A percentile compares a stretch with the other conserved stretches of the same genome.
phyloP scores from a whole-genome alignment of 2,888 invertebrate species.

The Perizoma flavofasciatum region DNA sequence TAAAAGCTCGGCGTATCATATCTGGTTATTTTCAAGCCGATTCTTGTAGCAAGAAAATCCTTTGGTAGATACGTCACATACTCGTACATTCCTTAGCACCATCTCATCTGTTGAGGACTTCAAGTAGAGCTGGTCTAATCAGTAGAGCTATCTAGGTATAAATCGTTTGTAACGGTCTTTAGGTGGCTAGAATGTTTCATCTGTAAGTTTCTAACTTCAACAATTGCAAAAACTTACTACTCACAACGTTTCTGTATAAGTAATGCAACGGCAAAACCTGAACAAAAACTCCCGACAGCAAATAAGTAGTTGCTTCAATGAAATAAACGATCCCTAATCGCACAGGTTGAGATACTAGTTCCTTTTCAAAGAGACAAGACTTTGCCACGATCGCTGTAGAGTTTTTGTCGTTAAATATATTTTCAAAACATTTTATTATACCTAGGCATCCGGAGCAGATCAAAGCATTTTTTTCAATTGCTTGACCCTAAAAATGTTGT shows the following conservation, averaged over 20 bases:
- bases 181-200: too few relatives aligned
- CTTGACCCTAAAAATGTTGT: background rate
- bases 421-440: background rate
- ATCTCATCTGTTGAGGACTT: too few relatives aligned
- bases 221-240: constrained; percentile 24
- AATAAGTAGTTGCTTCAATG: constrained; percentile 69
- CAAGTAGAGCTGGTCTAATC: too few relatives aligned
- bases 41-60: too few relatives aligned
- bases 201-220: constrained; percentile 5
- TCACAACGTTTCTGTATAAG: constrained; percentile 48
- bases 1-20: too few relatives aligned
- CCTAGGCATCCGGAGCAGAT: constrained; percentile 2
- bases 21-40: too few relatives aligned
- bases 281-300: constrained; percentile 57
- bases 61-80: too few relatives aligned
- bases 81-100: too few relatives aligned
- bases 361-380: background rate
- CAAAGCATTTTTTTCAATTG: constrained; percentile 7
- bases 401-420: too few relatives aligned
- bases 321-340: constrained; percentile 70
- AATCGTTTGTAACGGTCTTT: too few relatives aligned
- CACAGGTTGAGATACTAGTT: constrained; percentile 9
- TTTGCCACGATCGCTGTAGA: too few relatives aligned
- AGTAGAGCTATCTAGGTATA: too few relatives aligned
- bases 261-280: constrained; percentile 52